Evolutionary conservation across 2,888 invertebrate genomes (phyloP).

Genomic region (Asteroscopus sphinx): DNA sequence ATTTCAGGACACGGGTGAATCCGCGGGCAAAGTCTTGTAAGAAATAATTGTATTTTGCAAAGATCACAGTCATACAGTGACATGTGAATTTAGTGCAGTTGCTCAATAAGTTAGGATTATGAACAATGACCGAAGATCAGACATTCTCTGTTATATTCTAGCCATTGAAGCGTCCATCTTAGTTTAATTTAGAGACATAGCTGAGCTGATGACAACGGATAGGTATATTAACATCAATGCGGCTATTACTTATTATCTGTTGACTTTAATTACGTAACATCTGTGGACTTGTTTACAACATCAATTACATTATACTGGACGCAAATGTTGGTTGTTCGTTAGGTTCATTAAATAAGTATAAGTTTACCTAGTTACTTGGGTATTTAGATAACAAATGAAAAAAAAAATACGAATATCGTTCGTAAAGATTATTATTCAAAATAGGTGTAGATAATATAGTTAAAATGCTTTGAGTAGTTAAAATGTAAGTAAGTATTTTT

Average conservation of each 20-base stretch:
- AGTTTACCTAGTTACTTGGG: slow-evolving; percentile 15
- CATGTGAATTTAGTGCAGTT: slow-evolving; percentile 5
- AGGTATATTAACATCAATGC: slow-evolving; percentile 9
- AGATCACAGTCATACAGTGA: background rate
- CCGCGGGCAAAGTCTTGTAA: no score
- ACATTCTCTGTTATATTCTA: slow-evolving; percentile 14
- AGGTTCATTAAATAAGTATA: background rate
- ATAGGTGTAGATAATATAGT: slow-evolving; percentile 10
- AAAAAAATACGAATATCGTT: background rate
- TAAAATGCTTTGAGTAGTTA: slow-evolving; percentile 8
- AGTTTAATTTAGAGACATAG: slow-evolving; percentile 18
- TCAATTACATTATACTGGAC: slow-evolving; percentile 5
- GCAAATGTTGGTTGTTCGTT: slow-evolving; percentile 3
- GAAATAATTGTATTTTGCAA: no score
- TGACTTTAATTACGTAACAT: slow-evolving; percentile 28
- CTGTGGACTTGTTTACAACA: slow-evolving; percentile 19
- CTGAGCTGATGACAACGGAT: slow-evolving; percentile 16
- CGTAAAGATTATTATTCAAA: slow-evolving; percentile 14
- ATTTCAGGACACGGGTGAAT: no score
- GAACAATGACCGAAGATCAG: slow-evolving; percentile 7
- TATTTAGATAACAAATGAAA: background rate
- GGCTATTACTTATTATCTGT: slow-evolving; percentile 20
- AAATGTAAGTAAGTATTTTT: no score
- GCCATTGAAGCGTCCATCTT: slow-evolving; percentile 29
- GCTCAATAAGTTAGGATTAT: background rate